phyloP scores from a whole-genome alignment of 1,140 invertebrate genomes.

The Coptotermes formosanus region DNA sequence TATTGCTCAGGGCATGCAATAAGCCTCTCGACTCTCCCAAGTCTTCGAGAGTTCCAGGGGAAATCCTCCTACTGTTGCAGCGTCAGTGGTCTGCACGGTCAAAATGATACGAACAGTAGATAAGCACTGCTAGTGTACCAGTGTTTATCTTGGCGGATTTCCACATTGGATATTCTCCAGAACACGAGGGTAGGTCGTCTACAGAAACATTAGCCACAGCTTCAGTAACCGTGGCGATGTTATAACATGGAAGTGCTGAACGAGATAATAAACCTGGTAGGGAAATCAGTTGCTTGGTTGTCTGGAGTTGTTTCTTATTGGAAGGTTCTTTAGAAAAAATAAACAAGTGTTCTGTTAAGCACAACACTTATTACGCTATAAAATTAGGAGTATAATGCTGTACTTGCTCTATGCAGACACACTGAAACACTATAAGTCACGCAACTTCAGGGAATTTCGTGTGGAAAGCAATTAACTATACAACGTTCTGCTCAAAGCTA shows the following conservation, averaged over 20 bases:
- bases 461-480: no score
- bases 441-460: no score
- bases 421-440: no score
- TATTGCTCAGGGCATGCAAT: not conserved
- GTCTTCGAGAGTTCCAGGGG: not conserved
- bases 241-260: not conserved
- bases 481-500: no score
- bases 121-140: not conserved
- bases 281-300: not conserved
- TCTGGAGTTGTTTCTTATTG: not conserved
- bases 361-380: no score
- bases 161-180: not conserved
- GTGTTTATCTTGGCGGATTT: conserved; percentile 12
- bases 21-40: not conserved
- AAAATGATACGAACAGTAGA: not conserved
- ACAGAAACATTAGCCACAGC: not conserved
- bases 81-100: not conserved
- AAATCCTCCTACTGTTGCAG: not conserved
- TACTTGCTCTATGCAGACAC: no score
- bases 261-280: not conserved
- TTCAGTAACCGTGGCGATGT: not conserved
- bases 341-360: no score
- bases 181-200: not conserved
- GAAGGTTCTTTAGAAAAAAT: no score
- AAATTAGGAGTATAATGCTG: no score